Evolutionary conservation across 2,797 vertebrate genomes (phyloP), one percentile per base, ranked within the genome.

Genomic region (Pseudochirops corinnae): DNA sequence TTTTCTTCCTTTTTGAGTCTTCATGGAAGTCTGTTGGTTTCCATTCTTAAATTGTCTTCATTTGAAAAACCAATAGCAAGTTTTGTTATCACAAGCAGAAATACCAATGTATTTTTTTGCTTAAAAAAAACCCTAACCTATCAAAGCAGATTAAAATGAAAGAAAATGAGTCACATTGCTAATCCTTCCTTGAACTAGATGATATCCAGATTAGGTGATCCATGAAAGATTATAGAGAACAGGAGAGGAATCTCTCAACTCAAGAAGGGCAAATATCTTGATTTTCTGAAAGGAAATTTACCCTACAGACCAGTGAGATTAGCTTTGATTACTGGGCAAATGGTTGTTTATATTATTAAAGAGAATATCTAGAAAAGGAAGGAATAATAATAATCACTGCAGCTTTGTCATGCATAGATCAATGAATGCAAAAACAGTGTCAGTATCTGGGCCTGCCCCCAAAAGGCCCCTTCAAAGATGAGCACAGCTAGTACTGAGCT

Each of bases 21-120:
- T 0, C 0, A 29, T 1, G 92, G 33, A 46, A 21, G 2, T 7
- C 2, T 5, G 0, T 1, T 82, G 67, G 21, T 67, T 62, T 31
- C 10, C 3, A 33, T 46, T 67, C 56, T 55, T 28, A 58, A 93
- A 9, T 11, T 94, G 24, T 31, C 29, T 6, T 90, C 39, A 56
- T 52, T 50, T 0, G 82, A 5, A 2, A 2, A 28, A 82, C n/a
- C n/a, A 31, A 62, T n/a, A 31, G 39, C n/a, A 53, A 10, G 13
- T 56, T 33, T 93, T 67, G 33, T 29, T 67, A n/a, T 21, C 3
- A 18, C 29, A 26, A 0, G 1, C 7, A 82, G n/a, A 82, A 46
- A 24, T 82, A 74, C 18, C 0, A 52, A 52, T 52, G 52, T 52
- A 52, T 52, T 4, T 52, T 52, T 1, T 82, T 82, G n/a, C 46